Evolutionary conservation across 2,797 vertebrate genomes (phyloP).

Genomic region (Acrocephalus scirpaceus): DNA sequence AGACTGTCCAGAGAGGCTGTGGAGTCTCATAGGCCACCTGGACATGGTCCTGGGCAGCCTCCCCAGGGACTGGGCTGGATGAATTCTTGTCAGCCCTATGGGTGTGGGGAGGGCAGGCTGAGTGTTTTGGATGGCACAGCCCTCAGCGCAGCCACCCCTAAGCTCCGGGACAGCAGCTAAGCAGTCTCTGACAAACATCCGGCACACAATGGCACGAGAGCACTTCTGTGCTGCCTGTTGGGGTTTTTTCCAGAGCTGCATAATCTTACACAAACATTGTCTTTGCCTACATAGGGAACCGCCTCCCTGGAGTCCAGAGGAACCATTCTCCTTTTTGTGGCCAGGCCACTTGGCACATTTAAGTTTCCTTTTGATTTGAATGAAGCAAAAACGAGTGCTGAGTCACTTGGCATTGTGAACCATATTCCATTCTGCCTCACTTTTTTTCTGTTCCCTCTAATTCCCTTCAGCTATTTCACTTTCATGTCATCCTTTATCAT

Average conservation of each 20-base stretch:
- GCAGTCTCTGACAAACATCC: not conserved
- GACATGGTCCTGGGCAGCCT: not conserved
- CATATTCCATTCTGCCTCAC: not conserved
- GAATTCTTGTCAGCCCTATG: accelerated
- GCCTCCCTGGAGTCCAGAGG: not conserved
- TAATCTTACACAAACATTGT: not conserved
- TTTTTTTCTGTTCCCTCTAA: not conserved
- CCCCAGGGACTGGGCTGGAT: not conserved
- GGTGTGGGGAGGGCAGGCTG: not conserved
- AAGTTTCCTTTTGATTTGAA: not conserved
- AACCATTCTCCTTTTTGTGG: not conserved
- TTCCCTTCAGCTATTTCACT: conserved; percentile 1
- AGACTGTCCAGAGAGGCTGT: not conserved
- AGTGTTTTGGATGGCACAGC: not conserved
- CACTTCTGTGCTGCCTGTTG: not conserved
- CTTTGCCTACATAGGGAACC: not conserved
- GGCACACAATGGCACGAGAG: accelerated
- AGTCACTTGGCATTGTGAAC: not conserved
- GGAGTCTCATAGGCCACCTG: not conserved
- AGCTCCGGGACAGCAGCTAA: not conserved
- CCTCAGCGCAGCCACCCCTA: not conserved
- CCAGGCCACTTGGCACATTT: not conserved
- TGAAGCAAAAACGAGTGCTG: not conserved
- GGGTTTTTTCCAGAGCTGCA: not conserved
- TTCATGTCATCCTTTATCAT: not conserved